These are phyloP conservation scores for Microtus pennsylvanicus DNA, from an alignment of 2,113 vertebrate genomes.

Conservation along the genomic window DNA sequence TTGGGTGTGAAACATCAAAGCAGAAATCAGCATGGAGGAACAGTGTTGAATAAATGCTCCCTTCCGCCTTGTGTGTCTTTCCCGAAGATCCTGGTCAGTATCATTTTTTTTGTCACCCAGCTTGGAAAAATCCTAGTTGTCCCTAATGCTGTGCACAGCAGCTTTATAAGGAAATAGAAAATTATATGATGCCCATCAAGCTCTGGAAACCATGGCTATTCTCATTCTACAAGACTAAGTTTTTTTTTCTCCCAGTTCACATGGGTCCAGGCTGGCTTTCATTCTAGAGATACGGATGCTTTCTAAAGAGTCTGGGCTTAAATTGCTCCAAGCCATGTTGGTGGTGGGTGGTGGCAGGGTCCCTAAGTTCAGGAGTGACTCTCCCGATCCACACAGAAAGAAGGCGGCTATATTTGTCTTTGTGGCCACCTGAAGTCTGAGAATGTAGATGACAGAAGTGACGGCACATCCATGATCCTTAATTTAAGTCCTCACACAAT, in stretches of 20 bases:
- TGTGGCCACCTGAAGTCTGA: slow-evolving; percentile 17
- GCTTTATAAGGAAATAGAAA: slow-evolving; percentile 34
- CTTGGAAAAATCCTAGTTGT: slow-evolving; percentile 45
- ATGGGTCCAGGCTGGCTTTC: not conserved
- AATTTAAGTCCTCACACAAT: slow-evolving; percentile 16
- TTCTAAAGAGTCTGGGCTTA: slow-evolving; percentile 37
- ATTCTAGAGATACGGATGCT: not conserved
- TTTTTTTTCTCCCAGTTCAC: not conserved
- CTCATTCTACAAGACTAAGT: not conserved
- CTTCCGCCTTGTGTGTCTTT: not conserved
- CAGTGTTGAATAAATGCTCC: not conserved
- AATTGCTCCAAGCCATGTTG: not conserved
- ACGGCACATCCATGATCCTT: not conserved
- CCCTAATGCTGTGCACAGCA: not conserved
- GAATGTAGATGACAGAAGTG: slow-evolving; percentile 12
- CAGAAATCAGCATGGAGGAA: not conserved
- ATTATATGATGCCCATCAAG: not conserved
- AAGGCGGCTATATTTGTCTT: slow-evolving; percentile 22
- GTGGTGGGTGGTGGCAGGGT: not conserved
- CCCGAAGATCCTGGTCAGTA: slow-evolving; percentile 27
- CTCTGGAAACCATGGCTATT: slow-evolving; percentile 46
- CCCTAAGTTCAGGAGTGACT: slow-evolving; percentile 6
- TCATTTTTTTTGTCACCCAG: not conserved
- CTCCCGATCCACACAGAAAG: not conserved
- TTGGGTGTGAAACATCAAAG: slow-evolving; percentile 9